Evolutionary conservation across 2,113 vertebrate genomes (phyloP), one percentile per base, ranked within the genome.

Genomic region (Spheniscus mendiculus): DNA sequence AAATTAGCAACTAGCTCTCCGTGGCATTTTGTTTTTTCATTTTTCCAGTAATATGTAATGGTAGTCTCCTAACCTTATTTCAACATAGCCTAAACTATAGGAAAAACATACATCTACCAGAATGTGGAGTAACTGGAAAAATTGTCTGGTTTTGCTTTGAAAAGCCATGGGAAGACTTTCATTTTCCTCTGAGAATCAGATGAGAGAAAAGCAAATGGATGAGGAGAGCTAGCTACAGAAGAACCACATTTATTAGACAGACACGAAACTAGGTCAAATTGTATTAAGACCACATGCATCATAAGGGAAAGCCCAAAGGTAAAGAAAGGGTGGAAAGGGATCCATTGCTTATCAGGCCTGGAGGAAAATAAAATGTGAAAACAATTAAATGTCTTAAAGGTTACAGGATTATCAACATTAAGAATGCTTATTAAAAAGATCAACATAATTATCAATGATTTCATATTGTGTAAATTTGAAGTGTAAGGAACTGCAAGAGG

Each of bases 291-390:
- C 63, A 34, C 23, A 42, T 29, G 23, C 32, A 74, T 80, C 61
- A 42, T 30, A 66, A 50, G 13, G 42, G 10, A 90, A 90, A 88
- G 56, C 61, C 34, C 85, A 66, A 83, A 95, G 87, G 50, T 74
- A 70, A 89, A 86, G 66, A 3, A 76, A 84, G 5, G 34, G 22
- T 89, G 70, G 38, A 84, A 89, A 45, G 29, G 42, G 55, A 90
- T 87, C 87, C 50, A 40, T 38, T 81, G 67, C 42, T 40, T 79
- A 42, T 72, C 53, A 69, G 89, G n/a, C 55, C 50, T 77, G 15
- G 16, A 87, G 36, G 47, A 92, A 91, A 80, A 96, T 56, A 83
- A 92, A 96, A 90, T 93, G 27, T 83, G 49, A 83, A 93, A 95
- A 95, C 59, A 85, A 80, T 69, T 89, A 71, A 83, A 44, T 56